phyloP scores from a whole-genome alignment of 2,797 vertebrate species.

The Cephalopachus bancanus region DNA sequence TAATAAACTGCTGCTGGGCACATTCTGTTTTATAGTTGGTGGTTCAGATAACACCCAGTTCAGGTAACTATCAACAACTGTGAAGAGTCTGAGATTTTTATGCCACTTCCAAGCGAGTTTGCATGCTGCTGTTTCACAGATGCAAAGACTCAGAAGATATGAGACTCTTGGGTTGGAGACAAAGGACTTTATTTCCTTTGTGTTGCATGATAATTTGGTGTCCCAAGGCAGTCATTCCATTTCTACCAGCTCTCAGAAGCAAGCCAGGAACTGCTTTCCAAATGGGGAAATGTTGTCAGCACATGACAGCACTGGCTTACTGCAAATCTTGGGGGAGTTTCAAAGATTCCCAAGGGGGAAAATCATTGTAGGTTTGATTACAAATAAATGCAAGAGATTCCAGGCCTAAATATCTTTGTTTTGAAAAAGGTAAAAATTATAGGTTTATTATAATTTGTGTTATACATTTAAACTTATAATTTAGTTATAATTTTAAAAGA shows the following conservation, averaged over 20 bases:
- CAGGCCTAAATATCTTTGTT: background rate
- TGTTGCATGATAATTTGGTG: background rate
- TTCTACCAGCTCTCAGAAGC: background rate
- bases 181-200: too few species aligned
- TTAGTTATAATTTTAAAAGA: constrained; percentile 14
- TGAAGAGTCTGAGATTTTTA: too few species aligned
- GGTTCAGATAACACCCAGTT: background rate
- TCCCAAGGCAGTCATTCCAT: background rate
- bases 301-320: background rate
- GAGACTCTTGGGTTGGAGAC: too few species aligned
- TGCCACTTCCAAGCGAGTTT: too few species aligned
- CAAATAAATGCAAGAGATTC: background rate
- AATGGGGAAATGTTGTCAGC: background rate
- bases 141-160: too few species aligned
- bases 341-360: background rate
- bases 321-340: background rate
- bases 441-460: background rate
- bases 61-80: background rate
- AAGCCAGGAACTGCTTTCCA: background rate
- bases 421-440: background rate
- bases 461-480: background rate
- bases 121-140: too few species aligned
- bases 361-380: background rate
- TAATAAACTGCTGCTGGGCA: background rate
- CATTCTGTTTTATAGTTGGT: background rate